These are phyloP conservation scores for Meda fulgida DNA, from an alignment of 2,797 vertebrate genomes.

Conservation along the genomic window DNA sequence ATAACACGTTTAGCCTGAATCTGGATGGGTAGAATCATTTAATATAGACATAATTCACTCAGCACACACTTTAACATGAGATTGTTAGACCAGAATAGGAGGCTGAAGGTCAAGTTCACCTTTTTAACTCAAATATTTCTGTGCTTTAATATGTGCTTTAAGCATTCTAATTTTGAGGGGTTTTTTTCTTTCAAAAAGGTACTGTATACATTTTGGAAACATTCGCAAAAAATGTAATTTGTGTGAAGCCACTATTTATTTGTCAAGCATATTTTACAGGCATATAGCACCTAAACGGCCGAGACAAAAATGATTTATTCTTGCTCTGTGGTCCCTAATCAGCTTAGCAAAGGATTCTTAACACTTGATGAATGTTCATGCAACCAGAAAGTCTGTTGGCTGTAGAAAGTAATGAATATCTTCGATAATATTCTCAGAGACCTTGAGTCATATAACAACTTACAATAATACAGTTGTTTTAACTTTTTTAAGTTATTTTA, in stretches of 20 bases:
- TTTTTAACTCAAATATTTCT: not conserved
- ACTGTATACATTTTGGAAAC: not conserved
- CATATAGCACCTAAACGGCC: slow-evolving; percentile 2
- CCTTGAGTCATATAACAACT: slow-evolving; percentile 57
- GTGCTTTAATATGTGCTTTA: too few species aligned
- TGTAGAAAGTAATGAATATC: slow-evolving; percentile 63
- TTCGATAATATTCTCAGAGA: slow-evolving; percentile 53
- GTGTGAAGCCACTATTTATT: not conserved
- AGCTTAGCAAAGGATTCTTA: slow-evolving; percentile 67
- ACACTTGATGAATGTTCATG: slow-evolving; percentile 55
- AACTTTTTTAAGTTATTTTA: not conserved
- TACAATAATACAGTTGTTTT: slow-evolving; percentile 20
- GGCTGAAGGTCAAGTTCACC: not conserved
- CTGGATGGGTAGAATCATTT: not conserved
- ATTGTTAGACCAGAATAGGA: not conserved
- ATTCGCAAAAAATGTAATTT: not conserved
- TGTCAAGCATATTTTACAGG: not conserved
- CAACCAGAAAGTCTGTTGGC: slow-evolving; percentile 23
- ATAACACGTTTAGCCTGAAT: not conserved
- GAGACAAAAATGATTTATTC: slow-evolving; percentile 15
- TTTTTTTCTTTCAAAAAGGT: too few species aligned
- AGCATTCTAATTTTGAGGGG: too few species aligned
- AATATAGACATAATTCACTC: not conserved
- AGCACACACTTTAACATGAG: not conserved
- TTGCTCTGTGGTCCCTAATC: slow-evolving; percentile 59